A percentile compares a stretch with the other conserved stretches of the same genome.
Conservation (phyloP, 2,797 vertebrate species). For the Rhadinocentrus ornatus region DNA sequence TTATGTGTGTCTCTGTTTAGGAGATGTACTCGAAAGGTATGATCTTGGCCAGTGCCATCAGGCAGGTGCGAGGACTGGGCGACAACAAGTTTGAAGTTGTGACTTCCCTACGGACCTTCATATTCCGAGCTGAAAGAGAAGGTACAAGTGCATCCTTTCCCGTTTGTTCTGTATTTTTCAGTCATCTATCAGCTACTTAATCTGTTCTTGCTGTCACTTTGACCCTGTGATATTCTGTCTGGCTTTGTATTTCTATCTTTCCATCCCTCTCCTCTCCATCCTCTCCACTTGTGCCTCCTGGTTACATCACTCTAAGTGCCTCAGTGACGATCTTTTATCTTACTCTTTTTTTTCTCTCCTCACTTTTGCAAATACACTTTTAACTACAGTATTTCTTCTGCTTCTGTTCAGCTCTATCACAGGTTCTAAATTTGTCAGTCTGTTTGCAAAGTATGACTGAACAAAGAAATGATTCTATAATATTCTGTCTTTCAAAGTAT, state of each 20-base stretch:
- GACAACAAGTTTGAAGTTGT: constrained; percentile 96
- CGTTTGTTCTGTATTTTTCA: constrained; percentile 11
- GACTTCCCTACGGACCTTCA: constrained; percentile 90
- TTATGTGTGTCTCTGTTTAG: constrained; percentile 69
- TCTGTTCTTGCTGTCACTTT: constrained; percentile 35
- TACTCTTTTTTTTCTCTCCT: background rate
- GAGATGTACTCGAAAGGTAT: constrained; percentile 97
- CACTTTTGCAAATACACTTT: background rate
- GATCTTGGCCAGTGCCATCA: constrained; percentile 87
- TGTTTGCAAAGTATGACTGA: constrained; percentile 1
- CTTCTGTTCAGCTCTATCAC: constrained; percentile 7
- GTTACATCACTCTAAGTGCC: constrained; percentile 34
- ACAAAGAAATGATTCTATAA: constrained; percentile 9
- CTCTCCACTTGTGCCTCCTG: constrained; percentile 3
- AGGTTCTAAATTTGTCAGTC: constrained; percentile 9
- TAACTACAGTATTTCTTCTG: background rate
- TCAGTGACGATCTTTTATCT: constrained; percentile 26
- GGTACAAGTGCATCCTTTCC: constrained; percentile 79
- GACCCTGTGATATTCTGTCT: constrained; percentile 38
- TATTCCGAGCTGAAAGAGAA: constrained; percentile 93
- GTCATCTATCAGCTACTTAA: constrained; percentile 17
- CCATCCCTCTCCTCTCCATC: background rate
- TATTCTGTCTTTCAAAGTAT: constrained; percentile 9
- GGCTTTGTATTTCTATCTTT: constrained; percentile 11
- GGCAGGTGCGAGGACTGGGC: constrained; percentile 85